phyloP scores from a whole-genome alignment of 2,113 vertebrate genomes.

The Pachycephala philippinensis region DNA sequence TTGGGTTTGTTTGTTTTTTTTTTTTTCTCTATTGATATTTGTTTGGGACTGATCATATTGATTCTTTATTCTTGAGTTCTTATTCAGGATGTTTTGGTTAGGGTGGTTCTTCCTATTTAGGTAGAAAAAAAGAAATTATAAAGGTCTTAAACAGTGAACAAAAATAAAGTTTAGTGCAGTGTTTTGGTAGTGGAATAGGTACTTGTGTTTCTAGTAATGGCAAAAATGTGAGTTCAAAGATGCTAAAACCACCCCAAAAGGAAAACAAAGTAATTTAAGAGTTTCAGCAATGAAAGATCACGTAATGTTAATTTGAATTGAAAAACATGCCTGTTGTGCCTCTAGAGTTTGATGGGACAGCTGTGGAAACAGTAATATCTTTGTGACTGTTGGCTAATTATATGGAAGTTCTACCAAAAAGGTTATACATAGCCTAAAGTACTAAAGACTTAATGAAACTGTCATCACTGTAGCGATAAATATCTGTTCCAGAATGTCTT shows the following conservation, averaged over 20 bases:
- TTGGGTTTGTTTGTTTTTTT: background rate
- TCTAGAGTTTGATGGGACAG: background rate
- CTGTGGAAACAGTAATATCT: background rate
- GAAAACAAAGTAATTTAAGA: background rate
- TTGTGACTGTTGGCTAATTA: conserved; percentile 21
- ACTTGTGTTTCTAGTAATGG: background rate
- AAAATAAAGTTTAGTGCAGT: background rate
- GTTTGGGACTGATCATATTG: background rate
- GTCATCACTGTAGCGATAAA: background rate
- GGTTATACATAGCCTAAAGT: background rate
- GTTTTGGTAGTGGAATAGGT: background rate
- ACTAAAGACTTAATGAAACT: conserved; percentile 26
- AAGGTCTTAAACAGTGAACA: background rate
- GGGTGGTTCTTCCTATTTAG: background rate
- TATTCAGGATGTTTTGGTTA: background rate
- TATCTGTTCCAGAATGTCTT: background rate
- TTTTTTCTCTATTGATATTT: background rate
- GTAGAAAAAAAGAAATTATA: background rate
- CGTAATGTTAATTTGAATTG: background rate
- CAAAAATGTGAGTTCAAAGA: background rate
- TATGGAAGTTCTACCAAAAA: background rate
- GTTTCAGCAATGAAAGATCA: background rate
- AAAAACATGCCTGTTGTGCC: background rate
- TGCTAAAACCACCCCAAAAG: background rate
- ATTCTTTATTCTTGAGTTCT: background rate